Conservation (phyloP, 1,140 invertebrate genomes). For the Portunus trituberculatus region DNA sequence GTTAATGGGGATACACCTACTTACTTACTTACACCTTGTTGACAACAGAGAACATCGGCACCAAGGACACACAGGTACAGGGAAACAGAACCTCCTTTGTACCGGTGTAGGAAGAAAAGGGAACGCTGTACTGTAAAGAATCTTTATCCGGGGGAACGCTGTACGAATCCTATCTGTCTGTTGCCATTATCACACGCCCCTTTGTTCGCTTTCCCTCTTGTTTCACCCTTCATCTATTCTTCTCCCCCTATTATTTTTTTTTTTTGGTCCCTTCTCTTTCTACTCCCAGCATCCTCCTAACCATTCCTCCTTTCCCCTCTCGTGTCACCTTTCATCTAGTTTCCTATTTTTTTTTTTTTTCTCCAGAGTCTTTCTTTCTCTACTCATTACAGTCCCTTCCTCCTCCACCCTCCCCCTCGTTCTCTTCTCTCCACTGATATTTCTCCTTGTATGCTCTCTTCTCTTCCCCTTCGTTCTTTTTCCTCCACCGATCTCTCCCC, state of each 20-base stretch:
- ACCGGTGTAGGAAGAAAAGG: no score
- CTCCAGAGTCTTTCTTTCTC: not conserved
- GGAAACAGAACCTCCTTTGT: no score
- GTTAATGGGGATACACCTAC: no score
- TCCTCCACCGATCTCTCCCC: not conserved
- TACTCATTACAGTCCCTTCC: not conserved
- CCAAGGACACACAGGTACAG: no score
- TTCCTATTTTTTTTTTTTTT: not conserved
- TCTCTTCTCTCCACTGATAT: not conserved
- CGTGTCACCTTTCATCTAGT: not conserved
- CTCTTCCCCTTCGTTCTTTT: not conserved
- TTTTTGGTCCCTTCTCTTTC: not conserved
- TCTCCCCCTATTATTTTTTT: not conserved
- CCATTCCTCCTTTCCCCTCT: not conserved
- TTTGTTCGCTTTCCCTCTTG: not conserved
- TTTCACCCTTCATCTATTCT: no score
- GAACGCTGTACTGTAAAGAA: no score
- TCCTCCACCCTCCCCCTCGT: not conserved
- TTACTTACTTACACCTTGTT: no score
- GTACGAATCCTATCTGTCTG: no score
- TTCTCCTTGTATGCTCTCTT: not conserved
- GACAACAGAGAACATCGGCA: no score
- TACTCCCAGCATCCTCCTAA: not conserved
- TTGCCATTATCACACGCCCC: no score
- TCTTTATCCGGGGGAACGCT: no score